These are phyloP conservation scores for Sorex araneus DNA, from an alignment of 2,113 vertebrate species.

Conservation along the genomic window DNA sequence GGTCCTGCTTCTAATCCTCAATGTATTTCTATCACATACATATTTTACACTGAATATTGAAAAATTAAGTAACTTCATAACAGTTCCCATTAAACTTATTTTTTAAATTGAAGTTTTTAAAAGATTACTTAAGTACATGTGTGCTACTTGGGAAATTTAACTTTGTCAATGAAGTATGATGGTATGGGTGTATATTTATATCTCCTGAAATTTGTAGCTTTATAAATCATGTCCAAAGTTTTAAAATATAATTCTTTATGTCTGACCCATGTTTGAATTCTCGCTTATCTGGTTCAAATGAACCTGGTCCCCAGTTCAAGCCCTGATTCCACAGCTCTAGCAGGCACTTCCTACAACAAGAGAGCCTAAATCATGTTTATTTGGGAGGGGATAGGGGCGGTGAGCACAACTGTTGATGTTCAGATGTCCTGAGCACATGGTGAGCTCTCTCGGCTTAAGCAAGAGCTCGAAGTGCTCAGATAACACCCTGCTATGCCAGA, in stretches of 20 bases:
- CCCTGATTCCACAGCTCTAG: no score
- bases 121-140: slow-evolving; percentile 18
- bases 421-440: no score
- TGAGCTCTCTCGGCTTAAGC: no score
- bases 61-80: slow-evolving; percentile 9
- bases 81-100: not conserved
- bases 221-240: slow-evolving; percentile 62
- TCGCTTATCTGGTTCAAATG: no score
- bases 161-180: slow-evolving; percentile 40
- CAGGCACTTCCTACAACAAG: no score
- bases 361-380: no score
- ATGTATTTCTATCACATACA: not conserved
- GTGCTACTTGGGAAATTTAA: slow-evolving; percentile 43
- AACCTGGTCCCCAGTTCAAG: no score
- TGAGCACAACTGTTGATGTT: no score
- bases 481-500: no score
- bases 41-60: slow-evolving; percentile 44
- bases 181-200: slow-evolving; percentile 59
- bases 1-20: not conserved
- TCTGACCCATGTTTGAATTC: no score
- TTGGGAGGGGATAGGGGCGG: no score
- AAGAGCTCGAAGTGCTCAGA: no score
- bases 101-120: slow-evolving; percentile 28
- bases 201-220: slow-evolving; percentile 55
- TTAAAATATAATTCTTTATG: slow-evolving; percentile 53